Evolutionary conservation across 1,140 invertebrate species (phyloP).

Genomic region (Teleogryllus occipitalis): DNA sequence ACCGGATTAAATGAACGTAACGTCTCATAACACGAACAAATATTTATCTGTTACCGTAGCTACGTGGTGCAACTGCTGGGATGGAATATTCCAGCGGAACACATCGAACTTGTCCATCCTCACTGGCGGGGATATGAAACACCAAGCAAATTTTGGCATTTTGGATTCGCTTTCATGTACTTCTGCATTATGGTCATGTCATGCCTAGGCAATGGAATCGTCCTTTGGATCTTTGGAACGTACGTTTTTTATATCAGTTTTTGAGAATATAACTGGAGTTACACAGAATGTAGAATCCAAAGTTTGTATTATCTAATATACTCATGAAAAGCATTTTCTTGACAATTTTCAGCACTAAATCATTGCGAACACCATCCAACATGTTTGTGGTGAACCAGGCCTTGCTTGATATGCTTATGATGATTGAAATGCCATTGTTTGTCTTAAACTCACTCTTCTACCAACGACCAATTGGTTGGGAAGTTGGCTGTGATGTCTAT

Average conservation of each 20-base stretch:
- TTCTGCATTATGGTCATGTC: slow-evolving; percentile 58
- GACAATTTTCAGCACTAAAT: slow-evolving; percentile 40
- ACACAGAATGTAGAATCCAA: no score
- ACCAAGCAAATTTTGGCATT: slow-evolving; percentile 62
- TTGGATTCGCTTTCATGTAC: slow-evolving; percentile 62
- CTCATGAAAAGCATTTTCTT: neutral
- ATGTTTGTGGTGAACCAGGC: slow-evolving; percentile 71
- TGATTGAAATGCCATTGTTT: slow-evolving; percentile 63
- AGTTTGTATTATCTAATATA: no score
- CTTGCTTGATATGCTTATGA: slow-evolving; percentile 65
- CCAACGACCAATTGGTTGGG: slow-evolving; percentile 54
- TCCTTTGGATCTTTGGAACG: slow-evolving; percentile 74
- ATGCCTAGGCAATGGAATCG: slow-evolving; percentile 65
- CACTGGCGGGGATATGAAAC: slow-evolving; percentile 62
- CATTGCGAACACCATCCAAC: slow-evolving; percentile 66
- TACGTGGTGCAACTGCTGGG: slow-evolving; percentile 36
- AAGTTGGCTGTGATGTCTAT: slow-evolving; percentile 61
- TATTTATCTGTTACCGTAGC: neutral
- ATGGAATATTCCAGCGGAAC: slow-evolving; percentile 60
- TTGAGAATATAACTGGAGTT: no score
- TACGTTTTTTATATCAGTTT: slow-evolving; percentile 38
- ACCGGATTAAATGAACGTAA: neutral
- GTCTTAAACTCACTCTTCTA: slow-evolving; percentile 54
- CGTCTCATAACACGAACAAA: neutral
- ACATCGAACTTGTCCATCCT: slow-evolving; percentile 56